A percentile compares a stretch with the other conserved stretches of the same genome.
Evolutionary conservation across 1,140 invertebrate genomes (phyloP).

Genomic region (Drosophila mayri): DNA sequence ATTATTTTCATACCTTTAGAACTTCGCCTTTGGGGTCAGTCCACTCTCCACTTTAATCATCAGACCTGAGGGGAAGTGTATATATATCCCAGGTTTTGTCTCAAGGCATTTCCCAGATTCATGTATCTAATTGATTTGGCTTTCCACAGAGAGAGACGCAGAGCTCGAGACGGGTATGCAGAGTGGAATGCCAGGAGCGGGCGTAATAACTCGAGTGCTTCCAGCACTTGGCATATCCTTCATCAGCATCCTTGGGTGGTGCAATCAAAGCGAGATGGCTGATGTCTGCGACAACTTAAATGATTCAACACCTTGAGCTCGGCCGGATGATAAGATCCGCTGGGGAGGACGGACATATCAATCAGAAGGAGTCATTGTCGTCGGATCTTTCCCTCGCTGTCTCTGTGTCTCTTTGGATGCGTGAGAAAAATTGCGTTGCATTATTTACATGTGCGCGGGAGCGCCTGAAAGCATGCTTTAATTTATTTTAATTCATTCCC

Average conservation of each 20-base stretch:
- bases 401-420: conserved; percentile 19
- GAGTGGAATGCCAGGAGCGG: conserved; percentile 59
- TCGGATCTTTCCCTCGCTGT: background rate
- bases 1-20: background rate
- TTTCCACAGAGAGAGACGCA: conserved; percentile 1
- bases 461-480: conserved; percentile 80
- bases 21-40: conserved; percentile 9
- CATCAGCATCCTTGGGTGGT: conserved; percentile 40
- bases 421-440: conserved; percentile 79
- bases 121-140: conserved; percentile 71
- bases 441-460: conserved; percentile 75
- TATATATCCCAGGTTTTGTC: background rate
- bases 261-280: conserved; percentile 61
- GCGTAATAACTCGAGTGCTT: conserved; percentile 66
- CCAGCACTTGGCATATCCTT: conserved; percentile 38
- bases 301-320: conserved; percentile 80
- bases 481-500: conserved; percentile 82
- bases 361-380: conserved; percentile 57
- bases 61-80: conserved; percentile 1
- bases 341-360: conserved; percentile 65
- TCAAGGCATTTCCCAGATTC: conserved; percentile 30
- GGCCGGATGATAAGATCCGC: conserved; percentile 68
- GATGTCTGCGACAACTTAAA: conserved; percentile 64
- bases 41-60: conserved; percentile 39
- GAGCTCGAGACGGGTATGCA: background rate